Conservation (phyloP, 2,888 invertebrate genomes). For the Pomacea canaliculata region DNA sequence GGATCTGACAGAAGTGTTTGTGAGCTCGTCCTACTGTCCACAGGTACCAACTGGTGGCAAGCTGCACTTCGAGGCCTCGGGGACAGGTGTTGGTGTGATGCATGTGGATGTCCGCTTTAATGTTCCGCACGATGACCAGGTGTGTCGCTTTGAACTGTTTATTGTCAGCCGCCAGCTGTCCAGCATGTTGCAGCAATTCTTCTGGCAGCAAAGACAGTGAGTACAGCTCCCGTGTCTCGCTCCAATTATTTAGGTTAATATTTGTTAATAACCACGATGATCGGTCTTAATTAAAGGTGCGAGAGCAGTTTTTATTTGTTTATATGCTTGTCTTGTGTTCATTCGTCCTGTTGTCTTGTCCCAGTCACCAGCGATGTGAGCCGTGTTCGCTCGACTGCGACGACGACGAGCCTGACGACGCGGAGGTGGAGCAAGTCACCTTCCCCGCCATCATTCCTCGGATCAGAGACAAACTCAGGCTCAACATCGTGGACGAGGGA, state of each 20-base stretch:
- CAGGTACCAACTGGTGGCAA: constrained; percentile 44
- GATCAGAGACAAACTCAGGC: constrained; percentile 32
- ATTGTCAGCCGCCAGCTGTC: constrained; percentile 35
- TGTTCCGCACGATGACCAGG: constrained; percentile 39
- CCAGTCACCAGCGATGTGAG: constrained; percentile 26
- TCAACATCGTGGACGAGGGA: neutral
- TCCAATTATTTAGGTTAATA: neutral
- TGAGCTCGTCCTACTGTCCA: neutral
- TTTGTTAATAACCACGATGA: too few relatives aligned
- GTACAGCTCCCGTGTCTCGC: neutral
- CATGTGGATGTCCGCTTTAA: constrained; percentile 51
- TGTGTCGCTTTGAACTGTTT: constrained; percentile 44
- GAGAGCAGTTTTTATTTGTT: too few relatives aligned
- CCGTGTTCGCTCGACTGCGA: constrained; percentile 37
- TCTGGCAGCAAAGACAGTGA: constrained; percentile 23
- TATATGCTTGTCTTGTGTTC: too few relatives aligned
- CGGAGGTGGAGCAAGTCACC: constrained; percentile 33
- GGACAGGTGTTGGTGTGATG: constrained; percentile 50
- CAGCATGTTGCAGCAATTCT: constrained; percentile 37
- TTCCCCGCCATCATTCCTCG: constrained; percentile 40
- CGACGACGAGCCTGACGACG: constrained; percentile 35
- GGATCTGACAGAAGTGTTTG: too few relatives aligned
- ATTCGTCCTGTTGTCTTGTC: neutral
- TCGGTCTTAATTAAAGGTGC: too few relatives aligned
- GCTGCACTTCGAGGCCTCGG: constrained; percentile 44